phyloP scores from a whole-genome alignment of 2,888 invertebrate species.

The Cryptocephalus primarius region DNA sequence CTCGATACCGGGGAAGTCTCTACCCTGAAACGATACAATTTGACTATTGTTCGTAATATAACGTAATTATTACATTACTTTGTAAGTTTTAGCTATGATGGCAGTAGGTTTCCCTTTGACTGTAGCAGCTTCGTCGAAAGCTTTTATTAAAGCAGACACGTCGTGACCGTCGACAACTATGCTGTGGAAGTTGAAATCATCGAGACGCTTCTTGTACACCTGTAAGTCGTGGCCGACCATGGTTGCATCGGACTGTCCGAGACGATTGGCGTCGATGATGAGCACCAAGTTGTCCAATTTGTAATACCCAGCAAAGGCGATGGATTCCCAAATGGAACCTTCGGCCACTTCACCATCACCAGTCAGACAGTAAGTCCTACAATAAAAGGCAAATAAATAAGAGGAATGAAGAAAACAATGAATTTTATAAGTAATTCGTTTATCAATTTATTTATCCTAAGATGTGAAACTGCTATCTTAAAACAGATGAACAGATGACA shows the following conservation, averaged over 20 bases:
- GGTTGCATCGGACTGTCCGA: constrained; percentile 94
- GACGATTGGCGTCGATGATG: constrained; percentile 90
- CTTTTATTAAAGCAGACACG: constrained; percentile 79
- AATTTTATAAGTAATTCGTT: no score
- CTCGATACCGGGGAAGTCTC: constrained; percentile 78
- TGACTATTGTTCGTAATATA: neutral
- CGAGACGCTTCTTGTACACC: constrained; percentile 67
- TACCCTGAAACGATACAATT: constrained; percentile 47
- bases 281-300: constrained; percentile 93
- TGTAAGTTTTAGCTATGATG: constrained; percentile 88
- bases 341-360: constrained; percentile 99
- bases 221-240: constrained; percentile 84
- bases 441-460: no score
- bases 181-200: constrained; percentile 84
- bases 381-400: neutral
- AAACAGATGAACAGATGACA: no score
- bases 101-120: constrained; percentile 80
- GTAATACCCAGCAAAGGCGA: constrained; percentile 89
- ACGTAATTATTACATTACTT: constrained; percentile 29
- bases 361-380: constrained; percentile 85
- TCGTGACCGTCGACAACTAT: constrained; percentile 93
- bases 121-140: constrained; percentile 66
- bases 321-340: constrained; percentile 95
- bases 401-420: no score
- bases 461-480: no score